Evolutionary conservation across 2,797 vertebrate genomes (phyloP), one percentile per base, ranked within the genome.

Genomic region (Zonotrichia albicollis): DNA sequence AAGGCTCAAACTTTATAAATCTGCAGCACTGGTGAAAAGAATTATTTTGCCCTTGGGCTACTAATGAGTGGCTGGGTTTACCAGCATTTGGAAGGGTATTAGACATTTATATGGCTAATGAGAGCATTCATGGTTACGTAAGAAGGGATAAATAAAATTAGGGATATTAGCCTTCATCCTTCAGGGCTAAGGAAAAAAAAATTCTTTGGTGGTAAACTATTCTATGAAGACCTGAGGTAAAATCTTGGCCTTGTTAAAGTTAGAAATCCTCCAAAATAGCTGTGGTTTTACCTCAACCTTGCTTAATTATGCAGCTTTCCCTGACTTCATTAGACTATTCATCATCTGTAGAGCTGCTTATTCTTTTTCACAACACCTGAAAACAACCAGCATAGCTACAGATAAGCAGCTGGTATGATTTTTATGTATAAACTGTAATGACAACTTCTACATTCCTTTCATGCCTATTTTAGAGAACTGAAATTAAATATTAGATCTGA

Each of bases 111-210:
- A 77, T 0, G 1, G 77, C 83, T 96, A 94, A 96, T 83, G 16
- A 96, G 57, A 96, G 86, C 43, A 91, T 79, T 94, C 71, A 58
- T 71, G 67, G 43, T 94, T 95, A 94, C 0, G 0, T 94, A 96
- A 95, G 68, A 76, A 81, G 46, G 61, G 57, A 91, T 96, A 96
- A 97, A 94, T 88, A 87, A 93, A 93, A 95, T 91, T 86, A 95
- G 76, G 46, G 57, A 9, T 80, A 82, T 91, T 89, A 95, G 61
- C 61, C 65, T 57, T 66, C 36, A 77, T 72, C 67, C 91, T 94
- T 57, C 71, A 90, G 78, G 90, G 77, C 74, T 76, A 50, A 38
- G 38, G 30, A 23, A 65, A 80, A 78, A 67, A 58, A 54, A 54
- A 26, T 8, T 61, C 13, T 81, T 88, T 46, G 29, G 53, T 82